Evolutionary conservation across 1,140 invertebrate species (phyloP).

Genomic region (honey bee (Apis mellifera)): DNA sequence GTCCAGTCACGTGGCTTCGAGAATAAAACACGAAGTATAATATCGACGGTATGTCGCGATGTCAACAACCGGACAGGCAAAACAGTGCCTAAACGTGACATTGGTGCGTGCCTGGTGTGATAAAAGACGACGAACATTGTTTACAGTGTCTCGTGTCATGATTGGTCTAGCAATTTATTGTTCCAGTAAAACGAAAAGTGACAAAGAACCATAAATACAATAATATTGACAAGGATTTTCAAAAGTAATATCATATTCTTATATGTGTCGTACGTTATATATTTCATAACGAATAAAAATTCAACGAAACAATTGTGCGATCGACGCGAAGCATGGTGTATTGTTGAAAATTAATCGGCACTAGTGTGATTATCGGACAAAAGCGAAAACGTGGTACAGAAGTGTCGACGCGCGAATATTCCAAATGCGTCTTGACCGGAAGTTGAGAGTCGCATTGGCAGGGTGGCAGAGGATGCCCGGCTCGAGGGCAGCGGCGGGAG

Average conservation of each 20-base stretch:
- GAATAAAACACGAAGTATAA: conserved; percentile 29
- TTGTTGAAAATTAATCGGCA: not conserved
- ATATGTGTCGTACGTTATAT: no score
- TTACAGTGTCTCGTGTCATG: not conserved
- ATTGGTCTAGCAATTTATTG: not conserved
- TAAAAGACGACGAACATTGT: conserved; percentile 11
- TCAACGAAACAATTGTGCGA: not conserved
- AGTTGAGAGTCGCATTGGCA: conserved; percentile 52
- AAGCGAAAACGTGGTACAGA: not conserved
- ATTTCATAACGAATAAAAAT: not conserved
- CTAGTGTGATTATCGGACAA: not conserved
- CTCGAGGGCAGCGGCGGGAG: conserved; percentile 50
- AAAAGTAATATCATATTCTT: not conserved
- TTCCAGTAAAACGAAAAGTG: not conserved
- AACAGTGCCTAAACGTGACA: conserved; percentile 7
- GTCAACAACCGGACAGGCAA: conserved; percentile 37
- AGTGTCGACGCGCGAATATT: conserved; percentile 24
- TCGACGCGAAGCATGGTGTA: not conserved
- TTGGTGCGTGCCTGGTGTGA: not conserved
- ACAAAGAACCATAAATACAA: not conserved
- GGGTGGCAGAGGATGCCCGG: conserved; percentile 62
- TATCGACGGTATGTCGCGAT: conserved; percentile 30
- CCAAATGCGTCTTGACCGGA: conserved; percentile 67
- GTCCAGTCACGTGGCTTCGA: conserved; percentile 40
- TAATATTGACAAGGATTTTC: conserved; percentile 4